These are phyloP conservation scores for Myxocyprinus asiaticus DNA, from an alignment of 2,113 vertebrate species.

Conservation along the genomic window DNA sequence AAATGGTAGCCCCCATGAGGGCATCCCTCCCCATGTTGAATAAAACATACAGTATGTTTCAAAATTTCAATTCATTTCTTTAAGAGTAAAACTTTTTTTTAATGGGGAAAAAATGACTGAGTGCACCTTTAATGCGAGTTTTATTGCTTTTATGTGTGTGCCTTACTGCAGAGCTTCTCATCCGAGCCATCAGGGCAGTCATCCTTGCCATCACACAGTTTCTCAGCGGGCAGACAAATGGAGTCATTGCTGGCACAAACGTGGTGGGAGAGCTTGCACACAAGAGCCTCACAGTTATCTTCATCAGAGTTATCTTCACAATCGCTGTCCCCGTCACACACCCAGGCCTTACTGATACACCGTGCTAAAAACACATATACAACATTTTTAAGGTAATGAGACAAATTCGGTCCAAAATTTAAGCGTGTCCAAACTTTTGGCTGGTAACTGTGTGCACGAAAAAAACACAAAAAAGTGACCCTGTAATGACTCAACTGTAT, in stretches of 20 bases:
- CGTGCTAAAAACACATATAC: slow-evolving; percentile 73
- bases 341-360: slow-evolving; percentile 98
- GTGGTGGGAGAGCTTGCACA: slow-evolving; percentile 92
- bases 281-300: slow-evolving; percentile 90
- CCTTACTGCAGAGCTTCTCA: slow-evolving; percentile 89
- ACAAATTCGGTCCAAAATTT: too few species aligned
- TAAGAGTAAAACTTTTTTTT: too few species aligned
- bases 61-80: too few species aligned
- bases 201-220: slow-evolving; percentile 87
- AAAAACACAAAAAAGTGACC: background rate
- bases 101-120: too few species aligned
- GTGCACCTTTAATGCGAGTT: too few species aligned
- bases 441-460: too few species aligned
- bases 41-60: too few species aligned
- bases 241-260: slow-evolving; percentile 90
- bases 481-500: background rate
- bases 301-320: slow-evolving; percentile 96
- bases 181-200: slow-evolving; percentile 92
- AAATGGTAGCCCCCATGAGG: too few species aligned
- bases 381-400: too few species aligned
- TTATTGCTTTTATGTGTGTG: too few species aligned
- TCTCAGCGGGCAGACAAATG: slow-evolving; percentile 90
- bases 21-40: too few species aligned
- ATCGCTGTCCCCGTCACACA: slow-evolving; percentile 93
- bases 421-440: too few species aligned